Evolutionary conservation across 2,113 vertebrate genomes (phyloP), one percentile per base, ranked within the genome.

Genomic region (Typhlomys cinereus): DNA sequence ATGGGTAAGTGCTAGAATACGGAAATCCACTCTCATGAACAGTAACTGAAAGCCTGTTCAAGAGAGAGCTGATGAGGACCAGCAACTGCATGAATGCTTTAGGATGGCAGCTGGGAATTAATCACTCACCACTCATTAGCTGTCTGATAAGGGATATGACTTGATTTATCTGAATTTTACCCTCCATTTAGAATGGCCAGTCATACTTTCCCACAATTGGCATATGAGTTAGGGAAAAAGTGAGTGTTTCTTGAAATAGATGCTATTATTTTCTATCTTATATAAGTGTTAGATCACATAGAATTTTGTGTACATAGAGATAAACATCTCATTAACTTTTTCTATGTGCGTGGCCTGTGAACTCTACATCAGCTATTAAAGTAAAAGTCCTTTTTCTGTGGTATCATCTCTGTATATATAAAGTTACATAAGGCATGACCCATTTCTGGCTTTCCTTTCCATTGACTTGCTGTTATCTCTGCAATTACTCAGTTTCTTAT

Each of bases 41-140:
- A 48, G 69, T 52, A 85, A 83, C 64, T 50, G 54, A 94, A 93
- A 79, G 46, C 62, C 27, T 70, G 41, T 50, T 90, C 39, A 75
- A 92, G 36, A 5, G 75, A 67, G 14, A 78, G 27, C n/a, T n/a
- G 18, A 29, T 31, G 39, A 66, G 27, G 13, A 25, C 36, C 44
- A 21, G 9, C 34, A 48, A 31, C 44, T 70, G 46, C 59, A 29
- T 59, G 31, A 70, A 80, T 54, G 23, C 66, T 89, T 93, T 79
- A 29, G 36, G 66, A 34, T 48, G 44, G 57, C 44, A 66, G 5
- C 12, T 57, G 17, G 67, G 6, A 74, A 92, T 70, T 82, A 48
- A 27, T 84, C 46, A 88, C 44, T 20, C 44, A 48, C 64, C 36
- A 10, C 12, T 74, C 85, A 5, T 50, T 3, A 21, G 34, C 50